Evolutionary conservation across 1,140 invertebrate genomes (phyloP).

Genomic region (Drosophila navojoa): DNA sequence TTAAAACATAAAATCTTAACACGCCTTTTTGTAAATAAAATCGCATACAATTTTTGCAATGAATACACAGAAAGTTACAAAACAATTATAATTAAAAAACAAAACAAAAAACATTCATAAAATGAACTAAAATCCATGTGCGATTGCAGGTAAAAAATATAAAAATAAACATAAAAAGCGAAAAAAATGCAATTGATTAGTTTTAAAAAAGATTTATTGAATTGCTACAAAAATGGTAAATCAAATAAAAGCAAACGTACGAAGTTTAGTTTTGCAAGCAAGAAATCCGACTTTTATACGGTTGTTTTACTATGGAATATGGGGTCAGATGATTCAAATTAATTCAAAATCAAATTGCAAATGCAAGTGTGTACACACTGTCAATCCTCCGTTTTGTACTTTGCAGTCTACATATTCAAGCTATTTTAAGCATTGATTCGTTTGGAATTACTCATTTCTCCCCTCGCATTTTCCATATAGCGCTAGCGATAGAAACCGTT

Average conservation of each 20-base stretch:
- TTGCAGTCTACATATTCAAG: no score
- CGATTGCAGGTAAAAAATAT: constrained; percentile 42
- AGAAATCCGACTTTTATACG: constrained; percentile 39
- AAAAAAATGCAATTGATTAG: constrained; percentile 68
- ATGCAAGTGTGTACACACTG: neutral
- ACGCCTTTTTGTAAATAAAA: constrained; percentile 78
- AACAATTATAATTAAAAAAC: constrained; percentile 43
- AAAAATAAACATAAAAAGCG: constrained; percentile 8
- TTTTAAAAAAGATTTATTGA: constrained; percentile 70
- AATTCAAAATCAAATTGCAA: neutral
- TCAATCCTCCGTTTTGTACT: no score
- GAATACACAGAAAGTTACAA: constrained; percentile 40
- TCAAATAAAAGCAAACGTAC: constrained; percentile 66
- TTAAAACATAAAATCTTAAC: constrained; percentile 20
- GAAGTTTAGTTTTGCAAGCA: constrained; percentile 75
- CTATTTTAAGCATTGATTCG: no score
- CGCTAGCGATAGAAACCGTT: constrained; percentile 30
- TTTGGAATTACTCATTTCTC: neutral
- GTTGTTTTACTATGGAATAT: constrained; percentile 36
- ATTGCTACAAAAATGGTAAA: constrained; percentile 60
- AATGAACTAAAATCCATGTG: constrained; percentile 72
- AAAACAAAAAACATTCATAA: constrained; percentile 61
- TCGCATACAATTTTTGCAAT: constrained; percentile 50
- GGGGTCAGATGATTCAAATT: neutral
- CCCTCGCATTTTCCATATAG: constrained; percentile 22